Base-by-base conservation (phyloP, 2,113 vertebrate species). In the Salminus brasiliensis region DNA sequence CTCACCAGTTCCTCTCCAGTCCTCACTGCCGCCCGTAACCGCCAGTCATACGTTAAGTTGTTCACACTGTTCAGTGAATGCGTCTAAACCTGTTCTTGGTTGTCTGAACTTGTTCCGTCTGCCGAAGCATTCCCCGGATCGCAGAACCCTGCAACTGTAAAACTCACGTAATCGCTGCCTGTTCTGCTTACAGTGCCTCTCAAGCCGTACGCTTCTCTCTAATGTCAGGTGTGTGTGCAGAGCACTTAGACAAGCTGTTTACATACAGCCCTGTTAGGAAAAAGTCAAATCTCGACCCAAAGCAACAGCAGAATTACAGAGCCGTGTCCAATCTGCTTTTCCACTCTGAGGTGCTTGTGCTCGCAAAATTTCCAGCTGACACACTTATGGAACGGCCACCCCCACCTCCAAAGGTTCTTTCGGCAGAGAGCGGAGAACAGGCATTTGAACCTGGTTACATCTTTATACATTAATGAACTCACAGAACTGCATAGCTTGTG, bases 251-350 rank as follows among this genome's bases (percentile, higher is more conserved):
- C 16, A n/a, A 8, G 21, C n/a, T 65, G 62, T 65, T 65, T 65
- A 36, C 62, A 2, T 65, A 36, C 21, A n/a, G 9, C 29, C 1
- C 60, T 8, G 9, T 21, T 65, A 11, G 18, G 18, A 43, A 29
- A n/a, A 25, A 73, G 39, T 73, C 25, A 60, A 60, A 73, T 41
- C 53, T 34, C 25, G 52, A 55, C 52, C 60, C 6, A 15, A 59
- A 43, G 71, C n/a, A 59, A 41, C 27, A 57, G 23, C 34, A 59
- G 29, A 74, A 60, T 74, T 73, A 59, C 32, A 73, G 71, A 36
- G 21, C 71, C 53, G 12, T n/a, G 15, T 18, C 34, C 71, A 59
- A 55, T 39, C 53, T 21, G 34, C 53, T 53, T 59, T 27, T 39
- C 52, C 52, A 29, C 6, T 27, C 53, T 2, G 34, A 55, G 36